These are phyloP conservation scores for Sesia apiformis DNA, from an alignment of 2,888 invertebrate species.

Conservation along the genomic window DNA sequence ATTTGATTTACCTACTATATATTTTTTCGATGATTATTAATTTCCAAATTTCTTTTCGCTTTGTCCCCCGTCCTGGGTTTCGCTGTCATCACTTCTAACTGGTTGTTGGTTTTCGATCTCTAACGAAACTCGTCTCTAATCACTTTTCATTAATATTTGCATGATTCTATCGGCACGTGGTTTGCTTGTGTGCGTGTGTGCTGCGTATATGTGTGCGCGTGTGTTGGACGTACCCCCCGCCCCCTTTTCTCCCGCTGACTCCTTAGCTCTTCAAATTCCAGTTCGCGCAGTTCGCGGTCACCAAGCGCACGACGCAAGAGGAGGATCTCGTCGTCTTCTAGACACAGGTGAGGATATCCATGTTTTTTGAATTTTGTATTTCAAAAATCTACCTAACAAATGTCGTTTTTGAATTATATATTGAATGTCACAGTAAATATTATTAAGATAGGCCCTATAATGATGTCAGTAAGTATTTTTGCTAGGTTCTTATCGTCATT, in stretches of 20 bases:
- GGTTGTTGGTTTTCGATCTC: constrained; percentile 49
- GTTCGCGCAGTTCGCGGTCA: constrained; percentile 66
- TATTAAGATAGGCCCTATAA: too few relatives aligned
- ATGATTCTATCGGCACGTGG: constrained; percentile 37
- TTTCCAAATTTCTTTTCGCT: constrained; percentile 18
- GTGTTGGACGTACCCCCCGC: constrained; percentile 13
- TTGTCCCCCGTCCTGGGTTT: constrained; percentile 46
- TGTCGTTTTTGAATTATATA: too few relatives aligned
- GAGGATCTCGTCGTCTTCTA: constrained; percentile 58
- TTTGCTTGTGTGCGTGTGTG: constrained; percentile 18
- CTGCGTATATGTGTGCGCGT: constrained; percentile 7
- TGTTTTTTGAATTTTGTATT: background rate
- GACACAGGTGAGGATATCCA: constrained; percentile 45
- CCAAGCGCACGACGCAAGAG: constrained; percentile 55
- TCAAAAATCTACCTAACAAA: too few relatives aligned
- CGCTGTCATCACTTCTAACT: constrained; percentile 55
- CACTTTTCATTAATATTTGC: constrained; percentile 35
- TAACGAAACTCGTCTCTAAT: constrained; percentile 33
- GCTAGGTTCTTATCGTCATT: too few relatives aligned
- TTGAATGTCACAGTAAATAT: too few relatives aligned
- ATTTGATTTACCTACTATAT: too few relatives aligned
- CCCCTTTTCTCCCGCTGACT: constrained; percentile 41
- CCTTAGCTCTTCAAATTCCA: constrained; percentile 74
- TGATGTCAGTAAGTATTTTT: too few relatives aligned
- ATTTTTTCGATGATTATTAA: background rate